These are phyloP conservation scores for Bellardia pandia DNA, from an alignment of 2,888 invertebrate genomes.

Conservation along the genomic window DNA sequence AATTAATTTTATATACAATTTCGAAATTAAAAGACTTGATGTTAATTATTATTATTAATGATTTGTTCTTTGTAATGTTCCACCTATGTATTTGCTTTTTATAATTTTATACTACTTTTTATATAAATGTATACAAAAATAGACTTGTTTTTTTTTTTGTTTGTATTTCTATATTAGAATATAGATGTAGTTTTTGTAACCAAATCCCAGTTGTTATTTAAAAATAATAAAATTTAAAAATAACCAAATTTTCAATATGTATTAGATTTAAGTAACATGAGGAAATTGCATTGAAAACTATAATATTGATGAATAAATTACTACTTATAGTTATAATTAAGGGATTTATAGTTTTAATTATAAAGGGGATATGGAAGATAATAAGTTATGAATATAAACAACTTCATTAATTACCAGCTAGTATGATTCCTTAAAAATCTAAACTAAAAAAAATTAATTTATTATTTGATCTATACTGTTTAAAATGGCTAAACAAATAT, in stretches of 20 bases:
- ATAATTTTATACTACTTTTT: slow-evolving; percentile 43
- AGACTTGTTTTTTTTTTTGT: neutral
- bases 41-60: slow-evolving; percentile 45
- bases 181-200: slow-evolving; percentile 42
- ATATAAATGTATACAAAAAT: slow-evolving; percentile 44
- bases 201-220: slow-evolving; percentile 34
- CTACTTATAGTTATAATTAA: neutral
- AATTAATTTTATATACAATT: slow-evolving; percentile 30
- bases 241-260: neutral
- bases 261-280: slow-evolving; percentile 12
- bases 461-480: too few relatives aligned
- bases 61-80: slow-evolving; percentile 25
- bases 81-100: slow-evolving; percentile 24
- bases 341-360: slow-evolving; percentile 13
- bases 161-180: slow-evolving; percentile 28
- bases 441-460: neutral
- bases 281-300: neutral
- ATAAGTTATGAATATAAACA: neutral
- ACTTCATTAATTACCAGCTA: neutral
- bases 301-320: neutral
- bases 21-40: slow-evolving; percentile 65
- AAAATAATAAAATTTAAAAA: neutral
- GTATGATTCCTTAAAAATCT: neutral
- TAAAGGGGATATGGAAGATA: neutral
- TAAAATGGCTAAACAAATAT: too few relatives aligned